A percentile compares a stretch with the other conserved stretches of the same genome.
These are phyloP conservation scores for Urocynchramus pylzowi DNA, from an alignment of 2,113 vertebrate species.

Conservation along the genomic window DNA sequence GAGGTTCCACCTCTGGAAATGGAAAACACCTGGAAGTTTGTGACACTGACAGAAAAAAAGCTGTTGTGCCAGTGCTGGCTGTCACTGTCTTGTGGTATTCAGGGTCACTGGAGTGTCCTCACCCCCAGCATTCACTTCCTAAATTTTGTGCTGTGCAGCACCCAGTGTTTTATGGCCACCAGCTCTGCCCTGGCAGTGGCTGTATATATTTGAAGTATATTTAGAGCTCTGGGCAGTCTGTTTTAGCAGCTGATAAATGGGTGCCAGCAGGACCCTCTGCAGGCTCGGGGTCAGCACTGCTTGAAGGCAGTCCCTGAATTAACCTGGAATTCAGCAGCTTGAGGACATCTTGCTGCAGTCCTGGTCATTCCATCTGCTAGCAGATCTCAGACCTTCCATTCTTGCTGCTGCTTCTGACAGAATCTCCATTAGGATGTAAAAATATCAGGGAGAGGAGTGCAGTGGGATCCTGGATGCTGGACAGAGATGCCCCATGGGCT, in stretches of 20 bases:
- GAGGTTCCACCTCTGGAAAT: not conserved
- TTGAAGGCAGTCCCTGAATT: not conserved
- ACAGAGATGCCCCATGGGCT: not conserved
- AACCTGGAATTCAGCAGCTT: not conserved
- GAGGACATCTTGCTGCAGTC: not conserved
- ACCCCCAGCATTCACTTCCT: not conserved
- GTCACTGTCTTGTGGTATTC: accelerated
- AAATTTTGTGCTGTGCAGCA: not conserved
- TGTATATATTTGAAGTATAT: not conserved
- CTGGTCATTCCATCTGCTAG: not conserved
- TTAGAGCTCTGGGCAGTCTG: not conserved
- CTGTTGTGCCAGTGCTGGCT: not conserved
- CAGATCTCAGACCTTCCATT: not conserved
- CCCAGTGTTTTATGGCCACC: not conserved
- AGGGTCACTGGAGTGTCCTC: not conserved
- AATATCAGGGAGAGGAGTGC: not conserved
- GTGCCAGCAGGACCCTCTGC: not conserved
- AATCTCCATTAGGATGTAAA: not conserved
- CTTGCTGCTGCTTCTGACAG: not conserved
- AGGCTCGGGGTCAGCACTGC: not conserved
- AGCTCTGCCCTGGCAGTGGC: not conserved
- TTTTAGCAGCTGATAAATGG: not conserved
- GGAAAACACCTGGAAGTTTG: not conserved
- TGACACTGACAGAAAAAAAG: too few relatives aligned
- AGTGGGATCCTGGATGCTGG: not conserved